Evolutionary conservation across 2,797 vertebrate genomes (phyloP).

Genomic region (Alouatta caraya): DNA sequence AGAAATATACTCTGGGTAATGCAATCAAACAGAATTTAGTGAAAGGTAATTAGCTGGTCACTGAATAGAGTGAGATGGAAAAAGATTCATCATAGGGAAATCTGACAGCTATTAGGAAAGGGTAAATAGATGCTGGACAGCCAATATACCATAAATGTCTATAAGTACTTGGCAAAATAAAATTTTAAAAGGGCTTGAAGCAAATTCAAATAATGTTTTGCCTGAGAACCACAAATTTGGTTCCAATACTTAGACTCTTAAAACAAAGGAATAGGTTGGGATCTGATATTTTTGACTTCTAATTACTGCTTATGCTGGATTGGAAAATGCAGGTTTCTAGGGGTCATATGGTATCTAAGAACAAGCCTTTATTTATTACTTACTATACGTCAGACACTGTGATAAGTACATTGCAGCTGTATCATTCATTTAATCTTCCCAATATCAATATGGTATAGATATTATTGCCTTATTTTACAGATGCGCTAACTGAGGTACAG

Average conservation of each 20-base stretch:
- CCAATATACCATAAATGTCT: not conserved
- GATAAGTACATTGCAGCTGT: not conserved
- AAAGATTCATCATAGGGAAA: conserved; percentile 15
- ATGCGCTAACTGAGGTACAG: not conserved
- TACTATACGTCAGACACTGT: not conserved
- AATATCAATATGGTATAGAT: not conserved
- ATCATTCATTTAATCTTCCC: not conserved
- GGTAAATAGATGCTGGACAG: not conserved
- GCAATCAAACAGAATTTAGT: not conserved
- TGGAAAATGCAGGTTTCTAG: not conserved
- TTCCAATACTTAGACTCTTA: not conserved
- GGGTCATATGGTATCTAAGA: not conserved
- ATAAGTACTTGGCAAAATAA: not conserved
- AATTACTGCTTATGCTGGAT: not conserved
- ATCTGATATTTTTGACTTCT: not conserved
- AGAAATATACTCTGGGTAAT: not conserved
- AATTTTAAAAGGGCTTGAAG: not conserved
- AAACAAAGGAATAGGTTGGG: not conserved
- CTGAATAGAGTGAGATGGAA: not conserved
- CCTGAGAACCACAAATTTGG: not conserved
- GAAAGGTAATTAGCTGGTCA: not conserved
- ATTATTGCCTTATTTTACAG: not conserved
- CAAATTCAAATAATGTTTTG: conserved; percentile 25
- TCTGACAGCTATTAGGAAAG: not conserved
- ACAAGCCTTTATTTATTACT: not conserved